Base-by-base conservation (phyloP, 2,888 invertebrate species). In the Congeria kusceri region DNA sequence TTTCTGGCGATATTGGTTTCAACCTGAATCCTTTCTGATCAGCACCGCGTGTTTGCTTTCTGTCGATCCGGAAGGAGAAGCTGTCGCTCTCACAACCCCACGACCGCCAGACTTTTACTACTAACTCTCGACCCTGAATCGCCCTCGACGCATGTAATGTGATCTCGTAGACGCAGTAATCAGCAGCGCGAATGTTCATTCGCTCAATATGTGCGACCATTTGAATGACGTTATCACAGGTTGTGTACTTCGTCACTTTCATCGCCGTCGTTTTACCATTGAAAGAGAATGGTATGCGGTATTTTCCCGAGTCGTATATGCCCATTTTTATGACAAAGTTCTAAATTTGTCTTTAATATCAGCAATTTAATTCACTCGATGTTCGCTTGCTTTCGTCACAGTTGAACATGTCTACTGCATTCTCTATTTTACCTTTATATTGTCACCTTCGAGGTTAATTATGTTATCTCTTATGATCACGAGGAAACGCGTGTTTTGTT, bases 211-310 rank as follows among this genome's bases (percentile, higher is more conserved):
- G 27, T 9, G 68, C 28, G 20, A 80, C 11, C 61, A 68, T 64
- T 27, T 80, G 72, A 61, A 76, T 69, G 39, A 80, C 80, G 72
- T 80, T 76, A 76, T 65, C 47, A 58, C 76, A 73, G 20, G 80
- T 80, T 39, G 76, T 65, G 65, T 76, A 73, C 25, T 65, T 76
- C 1, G 76, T 69, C 3, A 76, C 72, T 49, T 76, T 65, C 23
- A 80, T 57, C 23, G 57, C 20, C 18, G 32, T 3, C 23, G 9
- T 61, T 9, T 56, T 69, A 1, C 67, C 67, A 29, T 75, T 56
- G 28, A 67, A 75, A 11, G 47, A 20, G 18, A 79, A 62, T 3
- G 61, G 63, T 39, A 79, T 56, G 20, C 28, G 47, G 44, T 46
- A 57, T 28, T 61, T 70, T 13, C 77, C 66, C 27, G 66, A 27